phyloP scores from a whole-genome alignment of 2,113 vertebrate species.

The Ellobius talpinus region DNA sequence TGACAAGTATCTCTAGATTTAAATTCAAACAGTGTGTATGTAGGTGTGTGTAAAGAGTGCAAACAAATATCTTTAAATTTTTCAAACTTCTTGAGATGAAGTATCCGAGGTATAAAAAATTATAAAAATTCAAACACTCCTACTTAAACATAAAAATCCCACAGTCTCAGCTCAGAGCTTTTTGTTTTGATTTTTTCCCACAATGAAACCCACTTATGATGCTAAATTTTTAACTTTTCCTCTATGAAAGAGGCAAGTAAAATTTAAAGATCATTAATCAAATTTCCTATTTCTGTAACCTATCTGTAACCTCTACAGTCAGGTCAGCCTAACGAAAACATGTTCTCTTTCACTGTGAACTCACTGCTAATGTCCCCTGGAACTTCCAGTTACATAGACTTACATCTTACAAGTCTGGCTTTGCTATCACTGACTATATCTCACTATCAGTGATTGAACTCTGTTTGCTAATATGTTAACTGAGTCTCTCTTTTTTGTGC shows the following conservation, averaged over 20 bases:
- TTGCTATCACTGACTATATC: slow-evolving; percentile 6
- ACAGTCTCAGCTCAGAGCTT: neutral
- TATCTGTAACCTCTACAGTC: slow-evolving; percentile 5
- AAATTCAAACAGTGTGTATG: neutral
- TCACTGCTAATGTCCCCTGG: neutral
- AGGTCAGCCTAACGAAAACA: neutral
- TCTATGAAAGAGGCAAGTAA: neutral
- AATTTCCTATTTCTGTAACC: slow-evolving; percentile 32
- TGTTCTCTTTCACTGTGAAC: neutral
- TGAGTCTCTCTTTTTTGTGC: neutral
- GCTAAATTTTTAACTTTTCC: neutral
- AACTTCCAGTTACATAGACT: neutral
- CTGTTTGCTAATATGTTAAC: neutral
- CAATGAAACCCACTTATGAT: neutral
- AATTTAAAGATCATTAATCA: slow-evolving; percentile 45
- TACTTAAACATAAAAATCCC: neutral
- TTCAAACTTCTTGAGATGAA: slow-evolving; percentile 38
- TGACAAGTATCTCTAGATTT: neutral
- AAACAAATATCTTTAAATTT: neutral
- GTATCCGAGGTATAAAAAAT: slow-evolving; percentile 4
- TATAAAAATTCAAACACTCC: neutral
- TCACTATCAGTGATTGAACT: neutral
- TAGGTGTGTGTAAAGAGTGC: no score
- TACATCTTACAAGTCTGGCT: neutral
- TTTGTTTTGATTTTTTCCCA: neutral